These are phyloP conservation scores for Nephila pilipes DNA, from an alignment of 1,140 invertebrate genomes.

Conservation along the genomic window DNA sequence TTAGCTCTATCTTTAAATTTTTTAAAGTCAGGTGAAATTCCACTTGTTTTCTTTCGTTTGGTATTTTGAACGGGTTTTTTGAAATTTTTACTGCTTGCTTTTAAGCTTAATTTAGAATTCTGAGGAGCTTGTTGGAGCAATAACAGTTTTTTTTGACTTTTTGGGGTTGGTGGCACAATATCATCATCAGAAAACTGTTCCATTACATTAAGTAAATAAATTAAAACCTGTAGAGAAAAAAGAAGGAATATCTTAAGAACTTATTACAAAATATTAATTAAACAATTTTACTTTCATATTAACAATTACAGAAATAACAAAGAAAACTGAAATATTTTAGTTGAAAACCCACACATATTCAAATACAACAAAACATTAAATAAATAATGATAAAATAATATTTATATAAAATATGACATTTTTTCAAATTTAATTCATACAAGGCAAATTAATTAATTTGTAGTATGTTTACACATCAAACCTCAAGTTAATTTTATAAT, in stretches of 20 bases:
- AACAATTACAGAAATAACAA: no score
- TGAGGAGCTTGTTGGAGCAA: no score
- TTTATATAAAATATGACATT: no score
- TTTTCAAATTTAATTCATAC: no score
- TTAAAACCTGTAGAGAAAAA: not conserved
- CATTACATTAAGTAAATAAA: conserved; percentile 27
- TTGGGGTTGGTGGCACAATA: conserved; percentile 58
- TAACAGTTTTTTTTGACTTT: not conserved
- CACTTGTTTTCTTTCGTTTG: conserved; percentile 64
- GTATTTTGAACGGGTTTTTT: not conserved
- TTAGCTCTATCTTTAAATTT: conserved; percentile 61
- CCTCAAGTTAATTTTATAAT: no score
- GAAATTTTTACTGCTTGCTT: not conserved
- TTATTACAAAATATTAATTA: not conserved
- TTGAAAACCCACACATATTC: no score
- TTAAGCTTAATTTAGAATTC: not conserved
- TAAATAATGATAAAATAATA: no score
- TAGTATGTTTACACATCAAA: no score
- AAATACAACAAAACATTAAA: no score
- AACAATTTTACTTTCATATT: no score
- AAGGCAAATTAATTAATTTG: no score
- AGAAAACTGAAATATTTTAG: no score
- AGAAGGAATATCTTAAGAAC: not conserved
- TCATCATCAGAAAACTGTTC: conserved; percentile 58
- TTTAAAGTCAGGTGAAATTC: conserved; percentile 56